Base-by-base conservation (phyloP, 2,797 vertebrate genomes). In the Notamacropus eugenii region DNA sequence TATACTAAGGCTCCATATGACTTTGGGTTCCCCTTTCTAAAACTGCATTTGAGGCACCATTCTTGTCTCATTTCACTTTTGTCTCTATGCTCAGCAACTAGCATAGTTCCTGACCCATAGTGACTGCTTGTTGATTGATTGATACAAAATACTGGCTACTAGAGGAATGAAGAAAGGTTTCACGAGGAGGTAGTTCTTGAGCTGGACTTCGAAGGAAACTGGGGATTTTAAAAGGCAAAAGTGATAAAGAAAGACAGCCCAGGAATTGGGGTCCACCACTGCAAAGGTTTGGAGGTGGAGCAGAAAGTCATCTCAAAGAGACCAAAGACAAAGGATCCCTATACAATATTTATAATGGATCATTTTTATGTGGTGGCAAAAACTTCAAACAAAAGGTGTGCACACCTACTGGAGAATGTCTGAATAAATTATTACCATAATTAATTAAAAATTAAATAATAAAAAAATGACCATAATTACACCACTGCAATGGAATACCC, bases 101-200 rank as follows among this genome's bases (percentile, higher is more conserved):
- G 19, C 74, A 2, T 10, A 16, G 62, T 4, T 13, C 14, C 11
- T 6, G 40, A 5, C 11, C 13, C 9, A 0, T 2, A 0, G 5
- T 0, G 12, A 40, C 2, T 93, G 54, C 9, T 9, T 1, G 16
- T 1, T 54, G 28, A 55, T 11, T 50, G 22, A 0, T 1, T 34
- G 24, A 19, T 31, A 5, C 59, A 50, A 29, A 62, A 29, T 58
- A 28, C 57, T 29, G 57, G 27, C 9, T 29, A 9, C 57, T 58
- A 28, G 57, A 58, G 2, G 57, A 29, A 28, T 28, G 27, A 28
- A 58, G 57, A 58, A 58, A 58, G 57, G 27, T 58, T 58, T 58
- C 57, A 58, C 28, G 28, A 58, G 28, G 57, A 58, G 24, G 27
- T 58, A 58, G 8, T 58, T 58, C 6, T 58, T 58, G 57, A 58